A percentile compares a stretch with the other conserved stretches of the same genome.
phyloP scores from a whole-genome alignment of 2,113 vertebrate genomes.

The Callipepla squamata region DNA sequence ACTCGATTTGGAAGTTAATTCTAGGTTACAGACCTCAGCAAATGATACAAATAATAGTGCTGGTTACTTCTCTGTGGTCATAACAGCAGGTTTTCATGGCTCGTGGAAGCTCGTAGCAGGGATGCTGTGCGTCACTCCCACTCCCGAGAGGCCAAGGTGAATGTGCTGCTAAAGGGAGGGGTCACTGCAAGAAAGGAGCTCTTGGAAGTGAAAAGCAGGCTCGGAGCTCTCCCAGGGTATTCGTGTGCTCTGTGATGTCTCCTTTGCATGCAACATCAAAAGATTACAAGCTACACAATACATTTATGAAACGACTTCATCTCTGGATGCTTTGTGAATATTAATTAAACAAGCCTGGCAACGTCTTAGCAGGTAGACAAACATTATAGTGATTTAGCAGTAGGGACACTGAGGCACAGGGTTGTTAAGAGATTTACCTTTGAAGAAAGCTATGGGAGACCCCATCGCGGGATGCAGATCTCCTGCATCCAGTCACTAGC shows the following conservation, averaged over 20 bases:
- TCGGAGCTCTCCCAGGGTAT: not conserved
- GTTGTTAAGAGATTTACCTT: not conserved
- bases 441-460: constrained; percentile 9
- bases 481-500: not conserved
- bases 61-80: constrained; percentile 9
- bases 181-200: constrained; percentile 14
- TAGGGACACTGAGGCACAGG: not conserved
- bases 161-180: not conserved
- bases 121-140: not conserved
- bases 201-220: not conserved
- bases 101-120: not conserved
- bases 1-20: constrained; percentile 50
- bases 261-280: not conserved
- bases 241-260: not conserved
- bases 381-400: not conserved
- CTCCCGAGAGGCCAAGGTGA: not conserved
- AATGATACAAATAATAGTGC: constrained; percentile 59
- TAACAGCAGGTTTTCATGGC: constrained; percentile 45
- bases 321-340: not conserved
- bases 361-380: not conserved
- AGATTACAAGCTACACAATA: not conserved
- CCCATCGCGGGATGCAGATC: not conserved
- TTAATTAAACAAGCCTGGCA: not conserved
- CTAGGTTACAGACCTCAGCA: constrained; percentile 53
- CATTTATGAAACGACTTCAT: not conserved